Evolutionary conservation across 2,113 vertebrate species (phyloP).

Genomic region (Gymnorhina tibicen): DNA sequence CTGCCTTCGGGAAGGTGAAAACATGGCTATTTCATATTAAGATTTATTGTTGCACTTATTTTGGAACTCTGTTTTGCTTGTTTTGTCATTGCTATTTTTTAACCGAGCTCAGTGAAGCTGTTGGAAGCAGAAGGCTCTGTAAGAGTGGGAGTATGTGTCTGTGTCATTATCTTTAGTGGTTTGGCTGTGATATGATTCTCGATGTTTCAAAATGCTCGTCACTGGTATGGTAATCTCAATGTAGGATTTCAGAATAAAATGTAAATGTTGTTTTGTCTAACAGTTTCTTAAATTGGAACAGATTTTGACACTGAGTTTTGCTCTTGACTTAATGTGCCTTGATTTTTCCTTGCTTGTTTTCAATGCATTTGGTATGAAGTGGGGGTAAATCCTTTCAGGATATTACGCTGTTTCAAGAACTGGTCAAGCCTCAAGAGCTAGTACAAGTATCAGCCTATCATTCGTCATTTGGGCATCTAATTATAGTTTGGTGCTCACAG

Average conservation of each 20-base stretch:
- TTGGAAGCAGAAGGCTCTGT: background rate
- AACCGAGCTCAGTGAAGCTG: background rate
- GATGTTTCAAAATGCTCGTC: background rate
- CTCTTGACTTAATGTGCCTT: background rate
- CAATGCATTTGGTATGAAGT: background rate
- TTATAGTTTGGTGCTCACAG: background rate
- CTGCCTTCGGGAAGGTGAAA: background rate
- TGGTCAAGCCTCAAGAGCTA: background rate
- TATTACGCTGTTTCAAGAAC: background rate
- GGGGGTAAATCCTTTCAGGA: background rate
- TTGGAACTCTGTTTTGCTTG: background rate
- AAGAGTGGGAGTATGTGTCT: background rate
- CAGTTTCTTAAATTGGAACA: background rate
- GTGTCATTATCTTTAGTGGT: background rate
- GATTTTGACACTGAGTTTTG: background rate
- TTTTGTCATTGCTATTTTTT: background rate
- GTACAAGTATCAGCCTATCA: background rate
- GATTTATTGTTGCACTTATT: background rate
- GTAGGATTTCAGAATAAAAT: conserved; percentile 8
- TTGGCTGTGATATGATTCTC: background rate
- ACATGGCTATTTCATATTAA: background rate
- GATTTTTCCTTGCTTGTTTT: background rate
- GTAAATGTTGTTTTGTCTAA: background rate
- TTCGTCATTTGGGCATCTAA: background rate
- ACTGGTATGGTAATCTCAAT: background rate